phyloP scores from a whole-genome alignment of 2,797 vertebrate genomes.

The Danio choprae region DNA sequence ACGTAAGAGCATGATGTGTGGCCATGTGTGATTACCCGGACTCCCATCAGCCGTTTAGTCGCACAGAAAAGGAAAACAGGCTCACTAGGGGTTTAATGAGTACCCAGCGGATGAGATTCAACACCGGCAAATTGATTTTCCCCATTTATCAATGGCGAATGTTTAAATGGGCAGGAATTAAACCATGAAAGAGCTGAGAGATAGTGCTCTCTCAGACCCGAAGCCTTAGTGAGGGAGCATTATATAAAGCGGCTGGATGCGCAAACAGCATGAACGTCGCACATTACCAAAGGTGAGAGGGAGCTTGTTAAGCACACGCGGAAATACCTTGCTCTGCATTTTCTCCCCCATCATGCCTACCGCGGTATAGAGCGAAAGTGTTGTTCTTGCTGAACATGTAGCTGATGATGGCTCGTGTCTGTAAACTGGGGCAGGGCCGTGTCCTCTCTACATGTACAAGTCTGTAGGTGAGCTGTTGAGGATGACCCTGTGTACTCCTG shows the following conservation, averaged over 20 bases:
- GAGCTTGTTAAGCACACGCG: constrained; percentile 56
- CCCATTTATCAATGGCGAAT: constrained; percentile 71
- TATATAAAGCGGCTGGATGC: constrained; percentile 12
- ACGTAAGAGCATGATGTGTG: constrained; percentile 52
- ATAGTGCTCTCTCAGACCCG: constrained; percentile 44
- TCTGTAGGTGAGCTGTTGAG: constrained; percentile 13
- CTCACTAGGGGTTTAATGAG: constrained; percentile 74
- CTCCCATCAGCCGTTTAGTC: constrained; percentile 67
- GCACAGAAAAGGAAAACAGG: constrained; percentile 70
- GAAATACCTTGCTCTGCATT: constrained; percentile 38
- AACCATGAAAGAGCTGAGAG: constrained; percentile 44
- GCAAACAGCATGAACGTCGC: neutral
- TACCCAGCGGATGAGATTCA: constrained; percentile 62
- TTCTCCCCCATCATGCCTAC: constrained; percentile 35
- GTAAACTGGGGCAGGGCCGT: constrained; percentile 22
- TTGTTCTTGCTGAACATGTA: constrained; percentile 51
- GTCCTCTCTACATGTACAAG: constrained; percentile 22
- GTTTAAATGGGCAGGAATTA: constrained; percentile 68
- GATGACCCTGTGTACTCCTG: constrained; percentile 54
- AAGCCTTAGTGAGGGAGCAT: constrained; percentile 28
- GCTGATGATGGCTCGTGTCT: constrained; percentile 60
- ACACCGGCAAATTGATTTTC: constrained; percentile 71
- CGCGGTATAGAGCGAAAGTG: constrained; percentile 41
- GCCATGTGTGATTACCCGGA: constrained; percentile 61
- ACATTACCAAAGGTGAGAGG: constrained; percentile 35